Percentiles rank a stretch among this genome's conserved stretches.
phyloP scores from a whole-genome alignment of 2,888 invertebrate species.

The Xanthia icteritia region DNA sequence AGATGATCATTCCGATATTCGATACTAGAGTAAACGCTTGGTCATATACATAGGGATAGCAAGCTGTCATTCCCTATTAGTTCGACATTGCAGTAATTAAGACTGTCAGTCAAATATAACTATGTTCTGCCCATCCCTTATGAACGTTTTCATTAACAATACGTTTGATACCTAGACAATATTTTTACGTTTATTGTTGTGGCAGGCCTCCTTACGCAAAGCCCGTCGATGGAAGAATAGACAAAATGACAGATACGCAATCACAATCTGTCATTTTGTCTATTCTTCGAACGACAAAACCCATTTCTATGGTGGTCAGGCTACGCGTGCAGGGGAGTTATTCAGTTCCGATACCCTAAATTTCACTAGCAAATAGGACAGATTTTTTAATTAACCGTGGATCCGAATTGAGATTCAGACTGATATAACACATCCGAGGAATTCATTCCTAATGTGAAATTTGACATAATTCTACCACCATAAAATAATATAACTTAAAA shows the following conservation, averaged over 20 bases:
- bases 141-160: slow-evolving; percentile 52
- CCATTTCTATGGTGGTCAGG: no score
- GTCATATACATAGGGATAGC: slow-evolving; percentile 18
- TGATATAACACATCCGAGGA: no score
- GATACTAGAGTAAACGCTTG: background rate
- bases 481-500: no score
- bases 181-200: background rate
- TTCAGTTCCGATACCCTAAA: background rate
- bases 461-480: no score
- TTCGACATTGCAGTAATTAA: slow-evolving; percentile 57
- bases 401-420: background rate
- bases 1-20: slow-evolving; percentile 20
- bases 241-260: no score
- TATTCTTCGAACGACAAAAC: no score
- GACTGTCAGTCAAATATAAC: slow-evolving; percentile 58
- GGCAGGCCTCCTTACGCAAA: background rate
- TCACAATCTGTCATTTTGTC: no score
- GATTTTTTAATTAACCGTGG: background rate
- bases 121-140: slow-evolving; percentile 36
- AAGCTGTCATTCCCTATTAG: slow-evolving; percentile 58
- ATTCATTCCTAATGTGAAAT: no score
- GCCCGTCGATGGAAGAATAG: background rate
- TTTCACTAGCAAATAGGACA: background rate
- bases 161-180: background rate
- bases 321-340: background rate